Conservation (phyloP, 2,113 vertebrate species). For the Gasterosteus aculeatus region DNA sequence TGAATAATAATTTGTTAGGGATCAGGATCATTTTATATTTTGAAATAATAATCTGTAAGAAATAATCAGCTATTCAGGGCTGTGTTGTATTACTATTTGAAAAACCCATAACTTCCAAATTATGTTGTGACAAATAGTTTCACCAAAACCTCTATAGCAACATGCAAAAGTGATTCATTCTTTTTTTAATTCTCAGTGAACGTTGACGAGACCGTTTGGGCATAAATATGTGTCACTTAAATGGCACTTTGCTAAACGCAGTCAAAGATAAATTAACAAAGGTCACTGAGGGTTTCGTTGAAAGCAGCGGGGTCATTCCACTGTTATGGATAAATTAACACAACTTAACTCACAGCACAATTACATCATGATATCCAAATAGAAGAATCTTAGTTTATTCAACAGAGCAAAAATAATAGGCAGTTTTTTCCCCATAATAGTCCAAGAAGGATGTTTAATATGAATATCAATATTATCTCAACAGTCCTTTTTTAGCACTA, state of each 20-base stretch:
- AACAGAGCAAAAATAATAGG: neutral
- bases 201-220: slow-evolving; percentile 33
- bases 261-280: slow-evolving; percentile 65
- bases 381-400: neutral
- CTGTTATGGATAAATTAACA: slow-evolving; percentile 25
- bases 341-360: slow-evolving; percentile 14
- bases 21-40: neutral
- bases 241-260: slow-evolving; percentile 38
- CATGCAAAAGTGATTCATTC: neutral
- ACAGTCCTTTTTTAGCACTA: neutral
- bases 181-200: slow-evolving; percentile 33
- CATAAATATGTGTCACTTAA: slow-evolving; percentile 70
- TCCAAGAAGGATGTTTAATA: neutral
- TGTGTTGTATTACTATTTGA: neutral
- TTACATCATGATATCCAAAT: neutral
- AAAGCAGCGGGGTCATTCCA: slow-evolving; percentile 24
- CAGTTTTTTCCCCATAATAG: neutral
- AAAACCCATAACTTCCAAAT: neutral
- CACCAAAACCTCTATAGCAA: slow-evolving; percentile 20
- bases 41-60: neutral
- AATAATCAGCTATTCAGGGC: neutral
- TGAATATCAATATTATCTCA: slow-evolving; percentile 7
- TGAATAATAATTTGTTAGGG: neutral
- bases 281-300: slow-evolving; percentile 43
- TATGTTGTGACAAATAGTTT: slow-evolving; percentile 17